A percentile compares a stretch with the other conserved stretches of the same genome.
phyloP scores from a whole-genome alignment of 2,113 vertebrate species.

The Choloepus hoffmanni region DNA sequence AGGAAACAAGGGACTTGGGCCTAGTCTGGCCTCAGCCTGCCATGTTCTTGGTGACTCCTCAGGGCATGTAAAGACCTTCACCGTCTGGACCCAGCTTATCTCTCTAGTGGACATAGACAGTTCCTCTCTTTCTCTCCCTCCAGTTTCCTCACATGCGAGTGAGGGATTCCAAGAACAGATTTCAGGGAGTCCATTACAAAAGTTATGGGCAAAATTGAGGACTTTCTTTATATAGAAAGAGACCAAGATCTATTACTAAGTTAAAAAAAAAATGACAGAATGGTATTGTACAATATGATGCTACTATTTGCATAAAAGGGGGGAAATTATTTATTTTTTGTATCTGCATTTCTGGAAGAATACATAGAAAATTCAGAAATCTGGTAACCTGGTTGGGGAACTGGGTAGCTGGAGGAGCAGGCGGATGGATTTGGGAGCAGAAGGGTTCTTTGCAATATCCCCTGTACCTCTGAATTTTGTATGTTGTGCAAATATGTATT shows the following conservation, averaged over 20 bases:
- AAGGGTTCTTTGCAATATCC: background rate
- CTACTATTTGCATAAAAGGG: background rate
- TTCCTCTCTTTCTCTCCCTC: background rate
- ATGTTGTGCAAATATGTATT: background rate
- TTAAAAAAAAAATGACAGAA: background rate
- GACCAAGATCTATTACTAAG: background rate
- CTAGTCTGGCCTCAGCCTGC: background rate
- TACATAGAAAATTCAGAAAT: background rate
- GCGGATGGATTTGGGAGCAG: background rate
- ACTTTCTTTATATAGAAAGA: background rate
- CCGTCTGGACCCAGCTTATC: background rate
- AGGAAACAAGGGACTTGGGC: background rate
- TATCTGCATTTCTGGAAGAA: background rate
- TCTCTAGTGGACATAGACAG: background rate
- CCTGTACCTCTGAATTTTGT: background rate
- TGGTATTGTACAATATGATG: too few species aligned
- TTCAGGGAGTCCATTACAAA: background rate
- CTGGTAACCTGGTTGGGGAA: background rate
- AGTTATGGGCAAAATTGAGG: background rate
- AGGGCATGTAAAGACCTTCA: too few species aligned
- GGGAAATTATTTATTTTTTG: background rate
- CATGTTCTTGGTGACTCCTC: too few species aligned
- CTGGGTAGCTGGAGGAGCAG: background rate
- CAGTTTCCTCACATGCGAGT: background rate
- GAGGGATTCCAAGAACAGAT: background rate